Conservation (phyloP, 2,797 vertebrate species). For the Acanthurus lineatus region DNA sequence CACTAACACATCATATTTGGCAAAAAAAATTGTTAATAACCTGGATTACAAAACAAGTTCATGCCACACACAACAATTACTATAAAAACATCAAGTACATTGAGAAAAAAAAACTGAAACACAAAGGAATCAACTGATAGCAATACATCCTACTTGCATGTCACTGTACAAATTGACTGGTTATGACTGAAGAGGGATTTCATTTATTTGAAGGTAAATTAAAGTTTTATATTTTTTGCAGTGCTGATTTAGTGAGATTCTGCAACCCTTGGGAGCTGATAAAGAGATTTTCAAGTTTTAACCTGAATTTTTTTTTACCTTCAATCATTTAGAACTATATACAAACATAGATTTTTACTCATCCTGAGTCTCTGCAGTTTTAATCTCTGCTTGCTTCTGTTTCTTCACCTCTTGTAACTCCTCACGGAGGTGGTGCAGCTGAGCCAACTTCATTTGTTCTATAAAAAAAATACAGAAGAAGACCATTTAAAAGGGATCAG, state of each 20-base stretch:
- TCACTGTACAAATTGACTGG: not conserved
- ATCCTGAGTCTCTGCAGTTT: constrained; percentile 25
- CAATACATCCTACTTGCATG: not conserved
- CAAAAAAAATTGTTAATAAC: not conserved
- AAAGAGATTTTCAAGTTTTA: not conserved
- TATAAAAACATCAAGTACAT: not conserved
- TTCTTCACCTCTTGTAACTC: constrained; percentile 49
- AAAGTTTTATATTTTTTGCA: not conserved
- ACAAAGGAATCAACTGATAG: not conserved
- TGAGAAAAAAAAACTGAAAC: not conserved
- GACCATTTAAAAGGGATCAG: not conserved
- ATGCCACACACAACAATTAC: constrained; percentile 1
- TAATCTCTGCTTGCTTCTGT: constrained; percentile 18
- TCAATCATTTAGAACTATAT: not conserved
- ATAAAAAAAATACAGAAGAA: constrained; percentile 18
- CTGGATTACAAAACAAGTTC: not conserved
- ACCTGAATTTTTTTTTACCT: not conserved
- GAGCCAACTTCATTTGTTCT: constrained; percentile 76
- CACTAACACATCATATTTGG: not conserved
- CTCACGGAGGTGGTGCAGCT: constrained; percentile 61
- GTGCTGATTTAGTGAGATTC: not conserved
- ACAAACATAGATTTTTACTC: constrained; percentile 12
- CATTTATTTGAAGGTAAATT: not conserved
- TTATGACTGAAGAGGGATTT: not conserved
- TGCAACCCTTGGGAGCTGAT: not conserved